A percentile compares a stretch with the other conserved stretches of the same genome.
phyloP scores from a whole-genome alignment of 2,797 vertebrate genomes.

The Menidia menidia region DNA sequence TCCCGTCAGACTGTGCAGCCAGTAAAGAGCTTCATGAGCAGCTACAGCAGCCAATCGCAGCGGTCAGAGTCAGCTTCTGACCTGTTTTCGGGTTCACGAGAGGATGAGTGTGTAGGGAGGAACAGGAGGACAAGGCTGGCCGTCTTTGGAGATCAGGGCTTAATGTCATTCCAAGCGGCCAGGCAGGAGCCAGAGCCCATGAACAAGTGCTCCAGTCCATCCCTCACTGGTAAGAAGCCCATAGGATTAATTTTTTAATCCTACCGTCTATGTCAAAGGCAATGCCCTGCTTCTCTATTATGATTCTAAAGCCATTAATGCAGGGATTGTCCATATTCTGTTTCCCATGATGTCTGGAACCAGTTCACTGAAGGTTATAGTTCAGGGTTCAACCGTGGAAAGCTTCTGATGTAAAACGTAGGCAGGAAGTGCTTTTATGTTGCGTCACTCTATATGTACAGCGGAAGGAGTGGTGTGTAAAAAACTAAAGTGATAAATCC shows the following conservation, averaged over 20 bases:
- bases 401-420: conserved; percentile 12
- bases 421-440: conserved; percentile 24
- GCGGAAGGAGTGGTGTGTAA: conserved; percentile 3
- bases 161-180: conserved; percentile 90
- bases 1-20: conserved; percentile 89
- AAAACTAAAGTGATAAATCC: neutral
- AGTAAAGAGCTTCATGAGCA: conserved; percentile 87
- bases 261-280: conserved; percentile 10
- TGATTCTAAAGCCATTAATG: conserved; percentile 20
- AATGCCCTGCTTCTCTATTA: neutral
- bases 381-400: conserved; percentile 19
- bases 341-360: conserved; percentile 14
- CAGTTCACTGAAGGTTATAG: conserved; percentile 10
- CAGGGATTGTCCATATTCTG: neutral
- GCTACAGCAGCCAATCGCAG: conserved; percentile 89
- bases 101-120: conserved; percentile 83
- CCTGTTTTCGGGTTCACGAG: conserved; percentile 87
- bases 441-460: conserved; percentile 13
- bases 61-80: conserved; percentile 79
- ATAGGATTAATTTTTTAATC: conserved; percentile 16
- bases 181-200: conserved; percentile 85
- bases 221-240: conserved; percentile 87
- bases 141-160: conserved; percentile 93
- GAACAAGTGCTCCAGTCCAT: conserved; percentile 82
- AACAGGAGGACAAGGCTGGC: conserved; percentile 89